A percentile compares a stretch with the other conserved stretches of the same genome.
These are phyloP conservation scores for Illadopsis cleaveri DNA, from an alignment of 2,113 vertebrate species.

Conservation along the genomic window DNA sequence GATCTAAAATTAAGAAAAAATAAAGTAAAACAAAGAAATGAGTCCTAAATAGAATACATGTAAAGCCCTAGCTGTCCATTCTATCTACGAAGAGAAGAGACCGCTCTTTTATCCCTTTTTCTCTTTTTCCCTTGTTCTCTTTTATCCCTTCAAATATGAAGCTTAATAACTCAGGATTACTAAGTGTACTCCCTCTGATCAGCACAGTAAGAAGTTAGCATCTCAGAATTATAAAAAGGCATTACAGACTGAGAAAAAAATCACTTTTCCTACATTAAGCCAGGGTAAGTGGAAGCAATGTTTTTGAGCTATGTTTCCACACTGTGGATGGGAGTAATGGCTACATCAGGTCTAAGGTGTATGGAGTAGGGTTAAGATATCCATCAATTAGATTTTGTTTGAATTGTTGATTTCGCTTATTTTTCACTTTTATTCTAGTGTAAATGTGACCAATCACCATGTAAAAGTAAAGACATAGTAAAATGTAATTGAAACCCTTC, in stretches of 20 bases:
- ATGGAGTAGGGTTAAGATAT: background rate
- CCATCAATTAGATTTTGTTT: background rate
- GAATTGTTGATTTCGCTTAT: background rate
- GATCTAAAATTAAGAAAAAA: background rate
- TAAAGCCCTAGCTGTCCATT: background rate
- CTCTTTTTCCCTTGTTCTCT: background rate
- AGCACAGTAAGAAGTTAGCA: background rate
- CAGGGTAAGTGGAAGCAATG: background rate
- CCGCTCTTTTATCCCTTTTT: background rate
- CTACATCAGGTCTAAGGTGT: background rate
- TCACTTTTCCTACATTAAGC: accelerated
- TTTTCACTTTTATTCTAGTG: background rate
- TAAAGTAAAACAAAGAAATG: background rate
- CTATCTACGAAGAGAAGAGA: background rate
- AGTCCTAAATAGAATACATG: background rate
- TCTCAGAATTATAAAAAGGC: background rate
- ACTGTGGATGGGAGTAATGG: background rate
- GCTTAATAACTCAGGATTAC: background rate
- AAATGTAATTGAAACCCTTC: background rate
- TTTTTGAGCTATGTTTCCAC: background rate
- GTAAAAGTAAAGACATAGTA: background rate
- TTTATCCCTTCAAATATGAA: background rate
- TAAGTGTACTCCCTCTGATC: background rate
- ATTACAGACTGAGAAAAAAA: background rate
- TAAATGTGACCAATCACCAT: background rate